Base-by-base conservation (phyloP, 2,888 invertebrate genomes). In the Dasysyrphus tricinctus region DNA sequence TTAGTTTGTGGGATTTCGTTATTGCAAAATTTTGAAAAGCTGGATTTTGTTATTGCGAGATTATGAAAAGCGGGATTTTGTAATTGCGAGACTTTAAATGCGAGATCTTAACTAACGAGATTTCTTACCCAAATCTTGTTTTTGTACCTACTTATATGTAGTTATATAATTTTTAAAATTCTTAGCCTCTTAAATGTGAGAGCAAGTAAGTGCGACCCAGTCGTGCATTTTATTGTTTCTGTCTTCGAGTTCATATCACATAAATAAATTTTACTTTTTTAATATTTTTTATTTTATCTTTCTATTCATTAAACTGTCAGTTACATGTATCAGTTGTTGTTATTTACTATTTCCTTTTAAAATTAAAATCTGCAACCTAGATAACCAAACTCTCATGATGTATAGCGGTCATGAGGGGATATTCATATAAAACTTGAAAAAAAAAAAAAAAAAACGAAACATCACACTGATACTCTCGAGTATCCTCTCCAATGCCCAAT, bases 291-390 rank as follows among this genome's bases (percentile, higher is more conserved):
- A 16, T 67, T 49, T 49, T 16, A 29, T 44, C 19, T 47, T 11
- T 3, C 2, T 3, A 14, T 8, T 34, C 44, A 47, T 12, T 19
- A 67, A 34, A 32, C 32, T 65, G 65, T 65, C 65, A 65, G 16
- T 16, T 9, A 4, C 65, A 49, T 47, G 11, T 9, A 32, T 67
- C 65, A 65, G 32, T 47, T 67, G 49, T 49, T 67, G 32, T 47
- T 67, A 67, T 49, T 67, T 14, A 37, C 67, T 19, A 19, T 44
- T n/a, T 44, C 57, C 57, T 37, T 57, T 57, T 34, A 57, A 57
- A 16, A 32, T 32, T 5, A 56, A 56, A 34, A 34, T 56, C 34
- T 56, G 8, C 32, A 56, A 29, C 9, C 12, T 47, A 19, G 5
- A 39, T 8, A 19, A 61, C 32, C 12, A 44, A 47, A 9, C 19